Evolutionary conservation across 2,113 vertebrate genomes (phyloP).

Genomic region (Brevimyrus niger): DNA sequence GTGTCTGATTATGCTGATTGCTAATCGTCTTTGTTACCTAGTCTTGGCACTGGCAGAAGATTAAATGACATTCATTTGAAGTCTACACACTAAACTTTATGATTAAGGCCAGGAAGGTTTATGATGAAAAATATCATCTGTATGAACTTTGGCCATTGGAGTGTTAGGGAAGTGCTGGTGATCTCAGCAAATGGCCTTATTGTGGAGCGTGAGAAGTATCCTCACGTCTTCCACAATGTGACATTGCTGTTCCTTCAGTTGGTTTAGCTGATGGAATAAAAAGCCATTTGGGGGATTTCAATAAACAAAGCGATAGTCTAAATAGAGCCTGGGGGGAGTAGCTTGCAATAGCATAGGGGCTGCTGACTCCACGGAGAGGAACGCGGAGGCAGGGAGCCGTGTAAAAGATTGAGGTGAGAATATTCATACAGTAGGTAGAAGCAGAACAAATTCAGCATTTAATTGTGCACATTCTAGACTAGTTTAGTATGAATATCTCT

Average conservation of each 20-base stretch:
- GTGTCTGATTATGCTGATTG: neutral
- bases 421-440: conserved; percentile 62
- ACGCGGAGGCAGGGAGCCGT: neutral
- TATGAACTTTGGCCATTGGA: neutral
- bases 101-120: neutral
- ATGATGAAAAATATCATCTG: neutral
- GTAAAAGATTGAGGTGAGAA: conserved; percentile 51
- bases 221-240: conserved; percentile 35
- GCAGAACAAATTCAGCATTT: conserved; percentile 66
- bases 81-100: neutral
- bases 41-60: neutral
- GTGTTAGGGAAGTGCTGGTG: neutral
- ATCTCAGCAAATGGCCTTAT: neutral
- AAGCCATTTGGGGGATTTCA: conserved; percentile 67
- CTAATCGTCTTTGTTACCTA: neutral
- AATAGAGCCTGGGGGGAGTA: conserved; percentile 59
- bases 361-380: conserved; percentile 44
- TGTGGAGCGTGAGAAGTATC: neutral
- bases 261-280: conserved; percentile 70
- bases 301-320: conserved; percentile 67
- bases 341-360: conserved; percentile 63
- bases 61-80: conserved; percentile 1
- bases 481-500: neutral
- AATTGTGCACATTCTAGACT: conserved; percentile 21
- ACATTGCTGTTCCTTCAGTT: conserved; percentile 50